Evolutionary conservation across 2,113 vertebrate genomes (phyloP), one percentile per base, ranked within the genome.

Genomic region (Strix uralensis): DNA sequence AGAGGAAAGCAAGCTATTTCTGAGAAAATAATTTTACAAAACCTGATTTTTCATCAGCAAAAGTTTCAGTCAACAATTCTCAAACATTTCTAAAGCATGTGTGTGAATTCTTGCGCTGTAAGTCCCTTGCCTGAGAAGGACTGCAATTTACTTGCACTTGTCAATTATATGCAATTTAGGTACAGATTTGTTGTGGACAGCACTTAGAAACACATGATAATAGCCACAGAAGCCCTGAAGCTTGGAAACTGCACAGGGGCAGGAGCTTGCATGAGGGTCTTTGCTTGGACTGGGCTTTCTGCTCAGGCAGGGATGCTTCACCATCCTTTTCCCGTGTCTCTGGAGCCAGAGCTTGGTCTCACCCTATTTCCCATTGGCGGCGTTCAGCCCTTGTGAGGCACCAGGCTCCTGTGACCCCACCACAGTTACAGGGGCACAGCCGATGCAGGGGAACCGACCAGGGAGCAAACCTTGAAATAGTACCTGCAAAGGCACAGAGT

Each of bases 331-430:
- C 27, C 63, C 34, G 14, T 17, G 15, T 44, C 46, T 30, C 6
- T 32, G 42, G 36, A 88, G 34, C 10, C 55, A 80, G 23, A 89
- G 38, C 29, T 84, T 86, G 67, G 17, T 90, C 47, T 86, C 36
- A 3, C 20, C 20, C 32, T 30, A 0, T 59, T 73, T 89, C 34
- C 40, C 23, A 0, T 7, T 11, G 63, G 61, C 55, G 61, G 38
- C 8, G 2, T 47, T 20, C 4, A 7, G 40, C 38, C 29, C 34
- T 36, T 63, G 32, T 2, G 4, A 62, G 36, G 44, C 54, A 51
- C 18, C 1, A 1, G 3, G 51, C 21, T 80, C 8, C 54, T 2
- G 3, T 4, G 4, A n/a, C 44, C 18, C 30, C 49, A 57, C 0
- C 0, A 40, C 42, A 54, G 10, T 44, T 47, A 34, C 30, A 54